Evolutionary conservation across 2,888 invertebrate genomes (phyloP).

Genomic region (Tromatobia lineatoria): DNA sequence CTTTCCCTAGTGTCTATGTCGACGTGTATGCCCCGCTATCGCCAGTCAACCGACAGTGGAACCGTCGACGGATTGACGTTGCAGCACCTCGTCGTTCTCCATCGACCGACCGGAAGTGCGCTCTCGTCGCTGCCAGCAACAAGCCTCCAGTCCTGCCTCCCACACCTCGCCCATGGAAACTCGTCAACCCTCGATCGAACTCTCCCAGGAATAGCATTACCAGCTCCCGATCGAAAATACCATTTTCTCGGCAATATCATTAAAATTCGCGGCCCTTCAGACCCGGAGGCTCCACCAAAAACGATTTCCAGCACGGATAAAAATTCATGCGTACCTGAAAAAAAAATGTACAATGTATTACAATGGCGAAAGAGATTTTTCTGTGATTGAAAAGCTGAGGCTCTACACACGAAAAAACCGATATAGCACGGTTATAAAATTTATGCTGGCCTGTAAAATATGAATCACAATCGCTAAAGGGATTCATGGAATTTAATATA

Average conservation of each 20-base stretch:
- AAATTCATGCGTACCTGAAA: neutral
- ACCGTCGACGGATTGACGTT: slow-evolving; percentile 53
- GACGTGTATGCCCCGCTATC: slow-evolving; percentile 14
- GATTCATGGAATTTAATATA: too few species aligned
- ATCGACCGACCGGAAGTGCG: slow-evolving; percentile 69
- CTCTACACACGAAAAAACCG: neutral
- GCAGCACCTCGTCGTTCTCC: slow-evolving; percentile 30
- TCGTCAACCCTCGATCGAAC: slow-evolving; percentile 34
- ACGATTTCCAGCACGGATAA: neutral
- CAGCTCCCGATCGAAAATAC: slow-evolving; percentile 12
- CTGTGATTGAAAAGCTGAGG: neutral
- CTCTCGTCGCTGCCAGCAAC: slow-evolving; percentile 33
- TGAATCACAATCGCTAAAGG: too few species aligned
- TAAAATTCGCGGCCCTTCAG: neutral
- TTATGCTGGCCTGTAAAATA: too few species aligned
- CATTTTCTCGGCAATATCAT: slow-evolving; percentile 16
- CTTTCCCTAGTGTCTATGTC: neutral
- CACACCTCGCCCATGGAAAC: neutral
- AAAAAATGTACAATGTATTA: neutral
- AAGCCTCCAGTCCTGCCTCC: slow-evolving; percentile 20
- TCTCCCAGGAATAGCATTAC: slow-evolving; percentile 14
- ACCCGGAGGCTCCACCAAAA: neutral
- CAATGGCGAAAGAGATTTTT: neutral
- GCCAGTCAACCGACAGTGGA: slow-evolving; percentile 37
- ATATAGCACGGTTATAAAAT: too few species aligned